Conservation (phyloP, 1,140 invertebrate species). For the Danaus melanippus region DNA sequence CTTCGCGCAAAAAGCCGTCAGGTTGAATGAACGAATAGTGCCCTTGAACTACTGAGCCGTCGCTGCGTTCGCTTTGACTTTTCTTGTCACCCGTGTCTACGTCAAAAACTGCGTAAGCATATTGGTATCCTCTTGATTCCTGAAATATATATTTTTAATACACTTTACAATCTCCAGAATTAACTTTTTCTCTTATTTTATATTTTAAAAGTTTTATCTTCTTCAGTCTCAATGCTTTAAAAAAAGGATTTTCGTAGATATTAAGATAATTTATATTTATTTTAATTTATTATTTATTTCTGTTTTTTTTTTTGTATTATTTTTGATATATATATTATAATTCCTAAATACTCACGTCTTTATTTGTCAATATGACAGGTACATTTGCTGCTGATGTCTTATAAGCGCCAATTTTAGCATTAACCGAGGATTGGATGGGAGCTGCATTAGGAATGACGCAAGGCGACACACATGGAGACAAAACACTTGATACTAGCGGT, state of each 20-base stretch:
- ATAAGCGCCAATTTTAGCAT: constrained; percentile 44
- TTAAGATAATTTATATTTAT: too few species aligned
- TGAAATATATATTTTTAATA: constrained; percentile 11
- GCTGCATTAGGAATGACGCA: constrained; percentile 43
- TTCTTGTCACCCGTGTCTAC: constrained; percentile 75
- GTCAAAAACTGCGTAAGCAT: constrained; percentile 69
- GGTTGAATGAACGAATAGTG: constrained; percentile 75
- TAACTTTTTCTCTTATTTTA: too few species aligned
- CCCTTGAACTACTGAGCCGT: constrained; percentile 75
- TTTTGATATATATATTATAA: too few species aligned
- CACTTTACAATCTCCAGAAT: too few species aligned
- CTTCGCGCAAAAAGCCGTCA: constrained; percentile 78
- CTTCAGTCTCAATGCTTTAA: too few species aligned
- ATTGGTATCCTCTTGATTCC: constrained; percentile 49
- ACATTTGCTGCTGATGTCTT: constrained; percentile 38
- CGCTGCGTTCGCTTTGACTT: constrained; percentile 74
- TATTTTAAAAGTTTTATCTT: too few species aligned
- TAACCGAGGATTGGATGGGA: constrained; percentile 26
- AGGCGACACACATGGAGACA: constrained; percentile 45
- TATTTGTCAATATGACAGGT: constrained; percentile 40
- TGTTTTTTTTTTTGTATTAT: too few species aligned
- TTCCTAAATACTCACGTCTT: constrained; percentile 39
- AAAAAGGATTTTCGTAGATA: too few species aligned
- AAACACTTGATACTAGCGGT: constrained; percentile 28
- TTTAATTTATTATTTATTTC: too few species aligned